Evolutionary conservation across 2,797 vertebrate species (phyloP).

Genomic region (Loriculus beryllinus): DNA sequence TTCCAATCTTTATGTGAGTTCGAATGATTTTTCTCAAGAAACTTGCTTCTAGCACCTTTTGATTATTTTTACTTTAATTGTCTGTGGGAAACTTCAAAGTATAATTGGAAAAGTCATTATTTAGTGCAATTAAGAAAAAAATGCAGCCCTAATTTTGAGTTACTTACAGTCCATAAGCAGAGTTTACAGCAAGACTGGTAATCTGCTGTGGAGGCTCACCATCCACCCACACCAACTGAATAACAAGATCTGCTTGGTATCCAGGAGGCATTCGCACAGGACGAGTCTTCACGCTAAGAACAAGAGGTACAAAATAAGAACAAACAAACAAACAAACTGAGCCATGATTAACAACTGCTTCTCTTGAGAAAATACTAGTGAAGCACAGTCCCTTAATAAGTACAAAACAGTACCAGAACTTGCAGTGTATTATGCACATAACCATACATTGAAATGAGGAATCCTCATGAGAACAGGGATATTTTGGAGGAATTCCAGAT

Average conservation of each 20-base stretch:
- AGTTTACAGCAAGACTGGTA: conserved; percentile 92
- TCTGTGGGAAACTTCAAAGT: background rate
- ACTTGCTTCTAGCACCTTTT: background rate
- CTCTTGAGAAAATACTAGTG: background rate
- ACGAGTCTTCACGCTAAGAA: conserved; percentile 88
- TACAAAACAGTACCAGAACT: background rate
- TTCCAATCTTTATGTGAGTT: background rate
- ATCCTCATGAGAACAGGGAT: background rate
- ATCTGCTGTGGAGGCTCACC: conserved; percentile 96
- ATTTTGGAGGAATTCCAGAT: background rate
- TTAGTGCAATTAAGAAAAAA: background rate
- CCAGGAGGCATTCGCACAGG: conserved; percentile 89
- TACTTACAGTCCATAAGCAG: conserved; percentile 97
- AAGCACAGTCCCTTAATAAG: background rate
- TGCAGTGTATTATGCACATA: background rate
- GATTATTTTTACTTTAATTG: background rate
- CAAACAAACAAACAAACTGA: background rate
- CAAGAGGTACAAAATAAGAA: conserved; percentile 11
- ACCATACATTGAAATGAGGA: accelerated
- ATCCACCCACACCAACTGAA: conserved; percentile 92
- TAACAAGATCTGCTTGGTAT: conserved; percentile 93
- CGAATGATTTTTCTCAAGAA: background rate
- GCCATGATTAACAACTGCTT: background rate
- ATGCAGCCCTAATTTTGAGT: background rate
- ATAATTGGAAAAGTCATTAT: background rate